A percentile compares a stretch with the other conserved stretches of the same genome.
These are phyloP conservation scores for Smittia aterrima DNA, from an alignment of 2,888 invertebrate species.

Conservation along the genomic window DNA sequence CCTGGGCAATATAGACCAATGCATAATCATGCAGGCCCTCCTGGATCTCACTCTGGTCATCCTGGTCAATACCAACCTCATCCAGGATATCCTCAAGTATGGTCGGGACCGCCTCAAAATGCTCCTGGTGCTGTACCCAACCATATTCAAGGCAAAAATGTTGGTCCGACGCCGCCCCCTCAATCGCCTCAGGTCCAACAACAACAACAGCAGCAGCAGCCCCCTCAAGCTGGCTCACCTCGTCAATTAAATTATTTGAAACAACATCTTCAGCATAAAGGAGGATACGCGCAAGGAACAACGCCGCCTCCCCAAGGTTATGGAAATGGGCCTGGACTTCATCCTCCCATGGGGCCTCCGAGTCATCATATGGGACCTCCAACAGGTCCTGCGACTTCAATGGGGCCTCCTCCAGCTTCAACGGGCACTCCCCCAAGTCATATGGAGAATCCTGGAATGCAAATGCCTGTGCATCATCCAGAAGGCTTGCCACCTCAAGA, in stretches of 20 bases:
- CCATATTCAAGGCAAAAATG: constrained; percentile 48
- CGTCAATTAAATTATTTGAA: constrained; percentile 66
- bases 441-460: constrained; percentile 1
- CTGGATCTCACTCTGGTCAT: constrained; percentile 47
- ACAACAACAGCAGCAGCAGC: constrained; percentile 50
- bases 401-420: constrained; percentile 62
- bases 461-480: constrained; percentile 53
- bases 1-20: constrained; percentile 58
- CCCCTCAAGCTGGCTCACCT: constrained; percentile 50
- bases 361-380: constrained; percentile 56
- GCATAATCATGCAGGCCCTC: constrained; percentile 59
- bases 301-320: constrained; percentile 62
- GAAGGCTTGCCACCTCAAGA: constrained; percentile 59
- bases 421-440: constrained; percentile 47
- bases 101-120: constrained; percentile 52
- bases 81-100: constrained; percentile 53
- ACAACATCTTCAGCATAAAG: constrained; percentile 70
- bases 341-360: constrained; percentile 59
- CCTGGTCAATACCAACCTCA: constrained; percentile 49
- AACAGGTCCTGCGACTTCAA: constrained; percentile 60
- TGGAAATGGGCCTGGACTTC: constrained; percentile 57
- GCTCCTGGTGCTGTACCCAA: constrained; percentile 50
- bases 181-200: constrained; percentile 45
- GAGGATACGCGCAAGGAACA: constrained; percentile 59
- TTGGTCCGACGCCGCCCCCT: constrained; percentile 42